Conservation (phyloP, 2,888 invertebrate species). For the Plutella xylostella region DNA sequence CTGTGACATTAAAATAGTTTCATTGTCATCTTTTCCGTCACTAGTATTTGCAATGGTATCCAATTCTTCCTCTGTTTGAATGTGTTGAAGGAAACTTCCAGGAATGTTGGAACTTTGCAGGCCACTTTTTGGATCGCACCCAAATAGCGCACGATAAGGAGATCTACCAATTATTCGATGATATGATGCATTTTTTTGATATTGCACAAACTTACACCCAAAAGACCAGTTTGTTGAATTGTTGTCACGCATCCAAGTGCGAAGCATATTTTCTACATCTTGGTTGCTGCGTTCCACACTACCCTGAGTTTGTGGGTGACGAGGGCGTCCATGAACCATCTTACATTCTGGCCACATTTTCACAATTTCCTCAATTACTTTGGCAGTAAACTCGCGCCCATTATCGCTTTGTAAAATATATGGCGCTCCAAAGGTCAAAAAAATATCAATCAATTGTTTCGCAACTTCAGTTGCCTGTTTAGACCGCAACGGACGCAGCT, state of each 20-base stretch:
- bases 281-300: conserved; percentile 19
- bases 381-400: conserved; percentile 16
- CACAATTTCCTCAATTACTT: conserved; percentile 18
- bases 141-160: conserved; percentile 15
- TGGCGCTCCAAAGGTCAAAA: conserved; percentile 16
- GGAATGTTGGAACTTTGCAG: no score
- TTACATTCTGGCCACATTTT: conserved; percentile 21
- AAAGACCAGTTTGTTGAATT: conserved; percentile 24
- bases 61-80: no score
- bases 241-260: conserved; percentile 26
- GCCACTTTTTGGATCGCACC: conserved; percentile 1
- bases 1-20: no score
- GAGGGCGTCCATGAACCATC: conserved; percentile 18
- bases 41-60: no score
- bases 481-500: conserved; percentile 24
- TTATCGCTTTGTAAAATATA: conserved; percentile 14
- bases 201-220: conserved; percentile 24
- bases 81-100: no score
- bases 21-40: no score
- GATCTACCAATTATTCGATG: conserved; percentile 21
- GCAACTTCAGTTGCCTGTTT: conserved; percentile 25
- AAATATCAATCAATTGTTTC: conserved; percentile 20
- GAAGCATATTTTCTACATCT: conserved; percentile 25
- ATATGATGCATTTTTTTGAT: conserved; percentile 21
- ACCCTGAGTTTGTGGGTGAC: conserved; percentile 16